These are phyloP conservation scores for Orussus abietinus DNA, from an alignment of 1,140 invertebrate species.

Conservation along the genomic window DNA sequence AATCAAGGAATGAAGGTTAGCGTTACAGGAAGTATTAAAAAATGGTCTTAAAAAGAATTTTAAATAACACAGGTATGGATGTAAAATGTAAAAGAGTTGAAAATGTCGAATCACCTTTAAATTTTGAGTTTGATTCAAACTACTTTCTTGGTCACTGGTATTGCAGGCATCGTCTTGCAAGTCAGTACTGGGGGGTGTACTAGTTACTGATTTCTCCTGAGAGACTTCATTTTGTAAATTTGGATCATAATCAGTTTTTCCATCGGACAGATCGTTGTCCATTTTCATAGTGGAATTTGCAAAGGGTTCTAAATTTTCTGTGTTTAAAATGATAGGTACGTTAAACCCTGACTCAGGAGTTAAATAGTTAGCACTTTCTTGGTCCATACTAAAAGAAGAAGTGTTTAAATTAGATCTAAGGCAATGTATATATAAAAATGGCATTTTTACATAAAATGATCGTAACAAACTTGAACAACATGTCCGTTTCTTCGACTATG, in stretches of 20 bases:
- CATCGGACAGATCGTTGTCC: conserved; percentile 25
- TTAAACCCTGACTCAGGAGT: conserved; percentile 41
- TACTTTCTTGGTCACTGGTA: conserved; percentile 20
- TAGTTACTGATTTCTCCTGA: conserved; percentile 17
- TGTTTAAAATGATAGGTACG: conserved; percentile 46
- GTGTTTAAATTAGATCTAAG: conserved; percentile 10
- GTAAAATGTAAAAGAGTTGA: conserved; percentile 7
- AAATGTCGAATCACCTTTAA: conserved; percentile 35
- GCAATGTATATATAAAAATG: conserved; percentile 1
- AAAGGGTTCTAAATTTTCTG: conserved; percentile 41
- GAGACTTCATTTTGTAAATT: conserved; percentile 28
- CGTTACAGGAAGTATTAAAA: conserved; percentile 7
- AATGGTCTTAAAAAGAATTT: conserved; percentile 13
- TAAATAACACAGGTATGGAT: conserved; percentile 4
- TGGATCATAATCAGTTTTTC: conserved; percentile 26
- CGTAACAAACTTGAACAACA: conserved; percentile 39
- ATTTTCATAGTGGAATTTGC: conserved; percentile 29
- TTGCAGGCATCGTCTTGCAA: conserved; percentile 6
- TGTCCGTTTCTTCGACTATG: conserved; percentile 49
- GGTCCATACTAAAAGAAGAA: conserved; percentile 39
- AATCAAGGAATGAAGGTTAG: conserved; percentile 19
- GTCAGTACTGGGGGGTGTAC: not conserved
- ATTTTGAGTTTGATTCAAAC: conserved; percentile 35
- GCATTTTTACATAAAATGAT: conserved; percentile 1
- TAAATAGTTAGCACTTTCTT: conserved; percentile 43